Conservation (phyloP, 2,113 vertebrate genomes). For the Nannobrachium achirus region DNA sequence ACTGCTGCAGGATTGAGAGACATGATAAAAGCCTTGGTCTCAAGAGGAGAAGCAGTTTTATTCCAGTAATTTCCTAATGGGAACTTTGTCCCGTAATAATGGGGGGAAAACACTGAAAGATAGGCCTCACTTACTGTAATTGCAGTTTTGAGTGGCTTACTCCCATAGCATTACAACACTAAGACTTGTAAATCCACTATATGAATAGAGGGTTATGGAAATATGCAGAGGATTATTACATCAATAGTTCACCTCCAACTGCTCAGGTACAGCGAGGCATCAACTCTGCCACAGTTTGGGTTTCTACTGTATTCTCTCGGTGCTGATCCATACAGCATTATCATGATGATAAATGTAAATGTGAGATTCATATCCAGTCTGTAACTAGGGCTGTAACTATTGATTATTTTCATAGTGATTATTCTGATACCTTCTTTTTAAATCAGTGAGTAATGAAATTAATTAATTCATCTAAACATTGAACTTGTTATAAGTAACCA, state of each 20-base stretch:
- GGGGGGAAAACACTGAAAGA: conserved; percentile 19
- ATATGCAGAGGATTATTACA: background rate
- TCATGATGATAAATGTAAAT: no score
- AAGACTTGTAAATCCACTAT: conserved; percentile 4
- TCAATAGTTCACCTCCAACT: conserved; percentile 1
- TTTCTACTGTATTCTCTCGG: no score
- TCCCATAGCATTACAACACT: conserved; percentile 17
- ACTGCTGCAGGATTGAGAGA: conserved; percentile 1
- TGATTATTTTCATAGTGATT: no score
- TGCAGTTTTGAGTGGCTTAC: conserved; percentile 30
- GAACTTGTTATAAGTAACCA: no score
- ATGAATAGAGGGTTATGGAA: background rate
- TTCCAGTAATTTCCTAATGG: conserved; percentile 37
- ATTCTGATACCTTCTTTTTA: no score
- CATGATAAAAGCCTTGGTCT: conserved; percentile 4
- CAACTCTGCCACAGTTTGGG: no score
- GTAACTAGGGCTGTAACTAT: no score
- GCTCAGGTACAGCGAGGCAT: no score
- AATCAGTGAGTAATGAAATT: no score
- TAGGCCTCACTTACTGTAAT: conserved; percentile 43
- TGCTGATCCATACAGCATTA: no score
- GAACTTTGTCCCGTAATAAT: conserved; percentile 28
- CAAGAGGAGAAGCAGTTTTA: conserved; percentile 12
- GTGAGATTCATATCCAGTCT: no score
- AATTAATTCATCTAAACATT: no score